A percentile compares a stretch with the other conserved stretches of the same genome.
Evolutionary conservation across 2,888 invertebrate species (phyloP).

Genomic region (Lucinisca nassula): DNA sequence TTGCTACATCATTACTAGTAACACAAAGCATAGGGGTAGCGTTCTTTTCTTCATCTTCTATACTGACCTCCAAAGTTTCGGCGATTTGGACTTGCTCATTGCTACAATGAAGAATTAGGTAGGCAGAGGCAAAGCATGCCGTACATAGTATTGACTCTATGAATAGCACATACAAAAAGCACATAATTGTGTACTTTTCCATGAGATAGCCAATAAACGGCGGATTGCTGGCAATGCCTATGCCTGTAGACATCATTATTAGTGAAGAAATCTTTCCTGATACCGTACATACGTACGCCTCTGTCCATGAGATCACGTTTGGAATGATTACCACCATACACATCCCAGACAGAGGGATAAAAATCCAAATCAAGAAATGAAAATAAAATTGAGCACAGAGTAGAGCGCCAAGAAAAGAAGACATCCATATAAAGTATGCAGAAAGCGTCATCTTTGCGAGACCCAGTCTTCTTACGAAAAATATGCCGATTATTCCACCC

Average conservation of each 20-base stretch:
- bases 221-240: constrained; percentile 51
- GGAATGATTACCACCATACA: constrained; percentile 61
- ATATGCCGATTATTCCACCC: constrained; percentile 39
- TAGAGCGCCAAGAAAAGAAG: constrained; percentile 28
- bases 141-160: constrained; percentile 40
- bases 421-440: constrained; percentile 48
- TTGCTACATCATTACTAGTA: too few species aligned
- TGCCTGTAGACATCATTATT: constrained; percentile 50
- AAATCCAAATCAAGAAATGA: constrained; percentile 46
- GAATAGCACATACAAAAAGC: constrained; percentile 36
- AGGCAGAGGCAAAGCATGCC: not conserved
- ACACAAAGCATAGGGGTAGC: too few species aligned
- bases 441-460: constrained; percentile 26
- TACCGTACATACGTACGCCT: constrained; percentile 50
- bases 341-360: constrained; percentile 46
- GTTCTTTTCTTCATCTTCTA: too few species aligned
- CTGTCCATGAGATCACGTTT: constrained; percentile 60
- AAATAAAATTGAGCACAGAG: constrained; percentile 34
- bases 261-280: constrained; percentile 52
- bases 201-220: constrained; percentile 57
- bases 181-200: constrained; percentile 42
- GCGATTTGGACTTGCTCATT: too few species aligned
- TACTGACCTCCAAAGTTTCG: too few species aligned
- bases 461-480: constrained; percentile 22
- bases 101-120: not conserved